These are phyloP conservation scores for Anableps anableps DNA, from an alignment of 2,797 vertebrate species.

Conservation along the genomic window DNA sequence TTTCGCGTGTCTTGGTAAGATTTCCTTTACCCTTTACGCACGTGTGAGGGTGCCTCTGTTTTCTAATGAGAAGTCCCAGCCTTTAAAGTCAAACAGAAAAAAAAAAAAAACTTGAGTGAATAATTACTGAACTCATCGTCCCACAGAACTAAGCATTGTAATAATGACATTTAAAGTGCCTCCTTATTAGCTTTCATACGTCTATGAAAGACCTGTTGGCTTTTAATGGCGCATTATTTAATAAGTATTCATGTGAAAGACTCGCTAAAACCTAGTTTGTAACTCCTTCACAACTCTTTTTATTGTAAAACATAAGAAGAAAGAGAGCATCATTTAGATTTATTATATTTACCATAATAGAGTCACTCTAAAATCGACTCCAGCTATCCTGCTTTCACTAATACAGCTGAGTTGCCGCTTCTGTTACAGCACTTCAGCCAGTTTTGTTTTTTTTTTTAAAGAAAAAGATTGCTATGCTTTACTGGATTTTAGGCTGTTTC, in stretches of 20 bases:
- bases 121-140: too few species aligned
- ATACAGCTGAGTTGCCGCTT: neutral
- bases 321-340: neutral
- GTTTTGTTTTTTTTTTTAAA: neutral
- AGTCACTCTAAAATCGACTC: neutral
- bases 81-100: neutral
- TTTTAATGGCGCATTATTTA: neutral
- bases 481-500: neutral
- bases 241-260: neutral
- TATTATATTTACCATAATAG: neutral
- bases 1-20: constrained; percentile 12
- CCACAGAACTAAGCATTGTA: neutral
- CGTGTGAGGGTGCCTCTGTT: neutral
- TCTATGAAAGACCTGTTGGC: neutral
- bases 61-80: neutral
- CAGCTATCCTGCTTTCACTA: neutral
- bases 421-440: neutral
- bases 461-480: constrained; percentile 2
- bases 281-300: neutral
- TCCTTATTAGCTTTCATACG: neutral
- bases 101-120: too few species aligned
- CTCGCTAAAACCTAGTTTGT: neutral
- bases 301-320: neutral
- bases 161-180: neutral
- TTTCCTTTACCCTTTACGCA: constrained; percentile 32